Evolutionary conservation across 1,140 invertebrate genomes (phyloP).

Genomic region (Lerema accius): DNA sequence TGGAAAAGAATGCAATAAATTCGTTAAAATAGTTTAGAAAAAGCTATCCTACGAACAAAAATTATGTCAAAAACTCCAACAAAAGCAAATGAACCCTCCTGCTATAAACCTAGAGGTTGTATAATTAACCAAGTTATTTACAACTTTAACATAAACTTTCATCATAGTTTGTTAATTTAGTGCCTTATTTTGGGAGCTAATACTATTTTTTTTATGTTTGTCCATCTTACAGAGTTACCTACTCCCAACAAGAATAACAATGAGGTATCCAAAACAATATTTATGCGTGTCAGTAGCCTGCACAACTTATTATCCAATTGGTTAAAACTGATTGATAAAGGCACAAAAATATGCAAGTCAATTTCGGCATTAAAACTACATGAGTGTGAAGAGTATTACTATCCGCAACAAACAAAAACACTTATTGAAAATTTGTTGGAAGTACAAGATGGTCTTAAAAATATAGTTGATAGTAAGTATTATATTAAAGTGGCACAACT

Average conservation of each 20-base stretch:
- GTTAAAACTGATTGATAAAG: conserved; percentile 56
- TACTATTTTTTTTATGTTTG: too few relatives aligned
- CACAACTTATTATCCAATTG: conserved; percentile 60
- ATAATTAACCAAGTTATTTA: conserved; percentile 4
- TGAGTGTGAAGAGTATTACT: conserved; percentile 64
- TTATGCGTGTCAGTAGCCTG: conserved; percentile 59
- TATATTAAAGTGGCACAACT: background rate
- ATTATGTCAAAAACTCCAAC: conserved; percentile 53
- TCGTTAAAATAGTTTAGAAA: too few relatives aligned
- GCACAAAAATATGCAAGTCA: conserved; percentile 56
- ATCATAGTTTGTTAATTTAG: too few relatives aligned
- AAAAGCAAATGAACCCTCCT: conserved; percentile 35
- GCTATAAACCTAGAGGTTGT: conserved; percentile 56
- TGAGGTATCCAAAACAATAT: conserved; percentile 62
- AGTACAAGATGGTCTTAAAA: conserved; percentile 47
- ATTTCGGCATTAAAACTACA: conserved; percentile 64
- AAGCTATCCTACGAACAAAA: too few relatives aligned
- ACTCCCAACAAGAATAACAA: conserved; percentile 58
- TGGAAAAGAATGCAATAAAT: too few relatives aligned
- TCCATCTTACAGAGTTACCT: conserved; percentile 55
- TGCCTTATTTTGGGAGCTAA: too few relatives aligned
- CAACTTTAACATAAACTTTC: too few relatives aligned
- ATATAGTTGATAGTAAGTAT: conserved; percentile 59
- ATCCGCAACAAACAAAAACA: conserved; percentile 57
- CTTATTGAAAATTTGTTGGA: conserved; percentile 59